A percentile compares a stretch with the other conserved stretches of the same genome.
Evolutionary conservation across 2,797 vertebrate genomes (phyloP).

Genomic region (Brotogeris chrysoptera): DNA sequence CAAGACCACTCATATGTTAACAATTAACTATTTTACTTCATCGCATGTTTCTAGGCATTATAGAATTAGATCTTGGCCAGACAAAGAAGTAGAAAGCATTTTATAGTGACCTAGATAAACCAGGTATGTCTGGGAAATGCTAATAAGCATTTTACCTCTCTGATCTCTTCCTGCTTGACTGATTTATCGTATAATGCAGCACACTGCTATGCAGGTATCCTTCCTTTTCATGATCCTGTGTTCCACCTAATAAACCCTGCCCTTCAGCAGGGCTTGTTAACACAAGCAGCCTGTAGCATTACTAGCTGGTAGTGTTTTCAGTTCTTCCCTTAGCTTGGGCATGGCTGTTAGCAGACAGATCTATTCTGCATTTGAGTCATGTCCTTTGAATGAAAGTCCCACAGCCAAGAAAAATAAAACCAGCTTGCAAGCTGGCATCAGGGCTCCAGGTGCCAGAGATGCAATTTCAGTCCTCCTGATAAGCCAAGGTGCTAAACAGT

Average conservation of each 20-base stretch:
- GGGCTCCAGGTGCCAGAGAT: neutral
- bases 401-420: neutral
- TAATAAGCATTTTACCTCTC: neutral
- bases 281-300: neutral
- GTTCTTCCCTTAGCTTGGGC: neutral
- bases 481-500: neutral
- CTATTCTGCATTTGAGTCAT: neutral
- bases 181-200: neutral
- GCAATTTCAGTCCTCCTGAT: neutral
- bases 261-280: neutral
- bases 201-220: neutral
- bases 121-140: neutral
- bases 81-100: neutral
- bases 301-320: neutral
- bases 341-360: accelerated
- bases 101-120: neutral
- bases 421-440: neutral
- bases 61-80: neutral
- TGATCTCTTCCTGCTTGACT: neutral
- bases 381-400: neutral
- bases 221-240: neutral
- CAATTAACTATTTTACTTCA: neutral
- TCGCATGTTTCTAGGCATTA: neutral
- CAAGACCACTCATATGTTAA: neutral
- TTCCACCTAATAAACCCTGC: neutral